Conservation (phyloP, 1,140 invertebrate species). For the Pseudomyrmex concolor region DNA sequence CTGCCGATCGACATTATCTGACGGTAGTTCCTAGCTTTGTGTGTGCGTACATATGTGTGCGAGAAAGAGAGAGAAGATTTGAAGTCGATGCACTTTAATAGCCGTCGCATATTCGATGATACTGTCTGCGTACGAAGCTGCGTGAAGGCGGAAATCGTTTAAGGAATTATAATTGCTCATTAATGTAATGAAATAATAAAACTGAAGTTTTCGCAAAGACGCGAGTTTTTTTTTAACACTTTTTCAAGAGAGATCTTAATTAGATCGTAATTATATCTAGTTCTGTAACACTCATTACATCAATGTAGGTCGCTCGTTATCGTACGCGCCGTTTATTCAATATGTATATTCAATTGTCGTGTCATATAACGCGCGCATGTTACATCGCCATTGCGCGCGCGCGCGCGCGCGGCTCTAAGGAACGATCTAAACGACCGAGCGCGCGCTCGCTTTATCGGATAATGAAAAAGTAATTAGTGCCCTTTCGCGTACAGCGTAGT, state of each 20-base stretch:
- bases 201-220: background rate
- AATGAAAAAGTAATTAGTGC: constrained; percentile 68
- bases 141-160: background rate
- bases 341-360: constrained; percentile 40
- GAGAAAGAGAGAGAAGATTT: background rate
- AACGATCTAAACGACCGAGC: constrained; percentile 52
- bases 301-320: constrained; percentile 42
- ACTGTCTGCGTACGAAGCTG: constrained; percentile 28
- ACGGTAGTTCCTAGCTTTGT: background rate
- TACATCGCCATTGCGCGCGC: constrained; percentile 28
- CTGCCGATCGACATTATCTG: constrained; percentile 33
- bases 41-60: background rate
- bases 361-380: constrained; percentile 2
- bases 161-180: background rate
- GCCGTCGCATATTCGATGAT: constrained; percentile 42
- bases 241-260: too few relatives aligned
- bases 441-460: constrained; percentile 62
- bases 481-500: constrained; percentile 46
- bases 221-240: background rate
- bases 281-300: too few relatives aligned
- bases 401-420: constrained; percentile 34
- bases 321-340: constrained; percentile 22
- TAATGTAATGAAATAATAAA: background rate
- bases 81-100: constrained; percentile 52
- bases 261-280: constrained; percentile 38